These are phyloP conservation scores for Mallateleia sp. DNA, from an alignment of 2,888 invertebrate genomes.

Conservation along the genomic window DNA sequence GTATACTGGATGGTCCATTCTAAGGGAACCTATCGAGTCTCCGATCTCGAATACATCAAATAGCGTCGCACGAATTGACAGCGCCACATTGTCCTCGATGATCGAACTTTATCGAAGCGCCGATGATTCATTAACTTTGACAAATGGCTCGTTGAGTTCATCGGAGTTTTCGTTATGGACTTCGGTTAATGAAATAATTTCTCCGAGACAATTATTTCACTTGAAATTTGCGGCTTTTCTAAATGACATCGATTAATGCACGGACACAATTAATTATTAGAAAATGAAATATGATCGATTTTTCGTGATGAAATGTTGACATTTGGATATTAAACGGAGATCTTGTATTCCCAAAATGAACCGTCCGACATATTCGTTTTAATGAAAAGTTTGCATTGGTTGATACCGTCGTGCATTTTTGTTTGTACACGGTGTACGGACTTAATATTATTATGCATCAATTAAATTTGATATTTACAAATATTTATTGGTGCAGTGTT, in stretches of 20 bases:
- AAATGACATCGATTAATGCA: not conserved
- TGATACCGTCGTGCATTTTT: not conserved
- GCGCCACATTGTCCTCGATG: not conserved
- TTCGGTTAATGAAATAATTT: not conserved
- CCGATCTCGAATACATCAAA: not conserved
- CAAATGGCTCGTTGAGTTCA: not conserved
- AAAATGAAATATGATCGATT: not conserved
- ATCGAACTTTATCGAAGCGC: not conserved
- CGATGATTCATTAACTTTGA: slow-evolving; percentile 1
- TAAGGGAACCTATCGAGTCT: slow-evolving; percentile 3
- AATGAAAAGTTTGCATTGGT: slow-evolving; percentile 31
- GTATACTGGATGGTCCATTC: slow-evolving; percentile 40
- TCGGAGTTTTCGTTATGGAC: not conserved
- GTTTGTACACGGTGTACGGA: too few species aligned
- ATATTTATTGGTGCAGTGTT: too few species aligned
- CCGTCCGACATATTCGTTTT: slow-evolving; percentile 16
- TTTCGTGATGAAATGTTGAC: not conserved
- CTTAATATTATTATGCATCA: too few species aligned
- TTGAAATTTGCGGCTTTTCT: not conserved
- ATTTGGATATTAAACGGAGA: not conserved
- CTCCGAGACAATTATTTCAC: not conserved
- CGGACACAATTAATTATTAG: not conserved
- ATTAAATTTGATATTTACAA: too few species aligned
- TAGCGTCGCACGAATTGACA: not conserved
- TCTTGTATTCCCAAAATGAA: slow-evolving; percentile 1